Base-by-base conservation (phyloP, 2,888 invertebrate genomes). In the Sthenelais limicola region DNA sequence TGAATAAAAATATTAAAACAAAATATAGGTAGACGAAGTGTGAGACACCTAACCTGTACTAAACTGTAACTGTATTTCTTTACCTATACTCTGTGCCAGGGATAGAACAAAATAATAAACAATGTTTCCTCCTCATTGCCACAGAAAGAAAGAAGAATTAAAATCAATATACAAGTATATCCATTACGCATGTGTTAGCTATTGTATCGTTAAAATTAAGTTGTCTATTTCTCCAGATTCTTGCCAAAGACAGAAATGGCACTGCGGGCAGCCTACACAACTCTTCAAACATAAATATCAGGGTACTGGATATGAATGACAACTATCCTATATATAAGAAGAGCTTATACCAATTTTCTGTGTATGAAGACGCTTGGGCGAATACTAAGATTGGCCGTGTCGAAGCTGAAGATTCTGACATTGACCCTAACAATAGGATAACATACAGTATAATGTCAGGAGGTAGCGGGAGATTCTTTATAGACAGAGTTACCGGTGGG, bases 281-380 rank as follows among this genome's bases (percentile, higher is more conserved):
- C 28, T 33, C 67, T 0, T 51, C 72, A 24, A 28, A 30, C 21
- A 35, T 74, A 15, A 15, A 26, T 76, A 74, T 74, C 21, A 33
- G 49, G 24, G 30, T 74, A 9, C 24, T 28, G 12, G 74, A 82
- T 72, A 67, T 76, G 33, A 82, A 82, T 73, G 82, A 82, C 73
- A 80, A 82, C 67, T 18, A 52, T 0, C 82, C 82, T 9, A 33
- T 21, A 4, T 80, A 79, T 33, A 21, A 47, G 3, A 43, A 75
- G n/a, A n/a, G 48, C 2, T 28, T 26, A n/a, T 71, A 79, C 26
- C 69, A 52, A 30, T 71, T 80, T 51, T 73, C 51, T 18, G 75
- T 80, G 7, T 70, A 71, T 32, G 82, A 82, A 74, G 73, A 75
- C 1, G 56, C 28, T 18, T 68, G 33, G 52, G 48, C 58, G 21